Base-by-base conservation (phyloP, 2,113 vertebrate genomes). In the Struthidea cinerea region DNA sequence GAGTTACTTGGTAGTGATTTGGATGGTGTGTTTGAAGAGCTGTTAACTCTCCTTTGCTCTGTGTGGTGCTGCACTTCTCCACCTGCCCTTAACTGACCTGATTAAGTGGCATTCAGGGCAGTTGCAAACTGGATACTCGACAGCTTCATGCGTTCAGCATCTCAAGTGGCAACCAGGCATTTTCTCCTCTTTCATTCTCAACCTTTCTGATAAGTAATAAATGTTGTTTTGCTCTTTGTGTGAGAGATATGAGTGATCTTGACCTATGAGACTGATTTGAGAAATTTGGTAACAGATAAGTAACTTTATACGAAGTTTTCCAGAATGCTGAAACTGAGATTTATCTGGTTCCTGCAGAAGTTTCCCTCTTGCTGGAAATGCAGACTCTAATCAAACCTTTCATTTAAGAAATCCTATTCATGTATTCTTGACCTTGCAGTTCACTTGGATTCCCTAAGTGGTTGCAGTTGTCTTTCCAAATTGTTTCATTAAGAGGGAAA, bases 381-480 rank as follows among this genome's bases (percentile, higher is more conserved):
- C 19, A 32, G 39, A 63, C 39, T 81, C 16, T 89, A 78, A 53
- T 95, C 50, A 70, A 39, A 61, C 39, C 26, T 87, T 89, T 69
- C 42, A 46, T 81, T 81, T 64, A 86, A 76, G 67, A 84, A 95
- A 83, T 73, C 21, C 8, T 87, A 1, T 68, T 88, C 15, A 26
- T 65, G 28, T 88, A 7, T 76, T 93, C 67, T 93, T 89, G 68
- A 87, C 76, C 37, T 91, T 55, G 33, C 27, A 70, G 55, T 84
- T 96, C 39, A 16, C 9, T 80, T 92, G 50, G 37, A 41, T 84
- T 94, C 23, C 8, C 17, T 65, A 32, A 53, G 22, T 28, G 19
- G 21, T 71, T 82, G 60, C 68, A 89, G 57, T 56, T 94, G 30
- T 67, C 28, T 44, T 84, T 81, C 28, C n/a, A 30, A 79, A 61